phyloP scores from a whole-genome alignment of 2,888 invertebrate genomes.

The Laspeyria flexula region DNA sequence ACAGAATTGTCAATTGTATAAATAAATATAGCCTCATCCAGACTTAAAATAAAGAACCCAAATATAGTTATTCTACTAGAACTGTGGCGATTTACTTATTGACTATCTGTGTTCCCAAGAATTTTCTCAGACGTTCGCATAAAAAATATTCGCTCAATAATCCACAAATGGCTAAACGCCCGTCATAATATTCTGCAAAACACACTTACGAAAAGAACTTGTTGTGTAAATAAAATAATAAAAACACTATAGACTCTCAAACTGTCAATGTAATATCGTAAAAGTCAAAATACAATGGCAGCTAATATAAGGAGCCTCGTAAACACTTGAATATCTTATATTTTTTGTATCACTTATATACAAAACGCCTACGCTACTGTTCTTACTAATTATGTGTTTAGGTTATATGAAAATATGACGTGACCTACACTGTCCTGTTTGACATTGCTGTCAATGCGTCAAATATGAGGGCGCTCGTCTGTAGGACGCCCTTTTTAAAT shows the following conservation, averaged over 20 bases:
- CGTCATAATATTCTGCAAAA: slow-evolving; percentile 10
- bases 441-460: slow-evolving; percentile 1
- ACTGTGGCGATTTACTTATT: too few relatives aligned
- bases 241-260: slow-evolving; percentile 15
- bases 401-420: not conserved
- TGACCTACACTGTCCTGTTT: slow-evolving; percentile 5
- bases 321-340: slow-evolving; percentile 29
- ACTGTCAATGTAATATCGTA: slow-evolving; percentile 28
- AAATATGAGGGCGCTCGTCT: too few relatives aligned
- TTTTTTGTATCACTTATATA: slow-evolving; percentile 31
- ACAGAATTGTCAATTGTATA: too few relatives aligned
- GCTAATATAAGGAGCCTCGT: slow-evolving; percentile 26
- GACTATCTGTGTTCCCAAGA: not conserved
- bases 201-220: slow-evolving; percentile 11
- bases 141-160: slow-evolving; percentile 1
- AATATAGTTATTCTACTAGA: too few relatives aligned
- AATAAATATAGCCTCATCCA: too few relatives aligned
- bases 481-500: too few relatives aligned
- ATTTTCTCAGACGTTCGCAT: not conserved
- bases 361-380: slow-evolving; percentile 21
- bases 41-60: too few relatives aligned
- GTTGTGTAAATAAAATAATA: slow-evolving; percentile 28
- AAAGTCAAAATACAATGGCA: slow-evolving; percentile 27
- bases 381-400: slow-evolving; percentile 22
- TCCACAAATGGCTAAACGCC: slow-evolving; percentile 7